These are phyloP conservation scores for Tetranychus truncatus DNA, from an alignment of 2,888 invertebrate species.

Conservation along the genomic window DNA sequence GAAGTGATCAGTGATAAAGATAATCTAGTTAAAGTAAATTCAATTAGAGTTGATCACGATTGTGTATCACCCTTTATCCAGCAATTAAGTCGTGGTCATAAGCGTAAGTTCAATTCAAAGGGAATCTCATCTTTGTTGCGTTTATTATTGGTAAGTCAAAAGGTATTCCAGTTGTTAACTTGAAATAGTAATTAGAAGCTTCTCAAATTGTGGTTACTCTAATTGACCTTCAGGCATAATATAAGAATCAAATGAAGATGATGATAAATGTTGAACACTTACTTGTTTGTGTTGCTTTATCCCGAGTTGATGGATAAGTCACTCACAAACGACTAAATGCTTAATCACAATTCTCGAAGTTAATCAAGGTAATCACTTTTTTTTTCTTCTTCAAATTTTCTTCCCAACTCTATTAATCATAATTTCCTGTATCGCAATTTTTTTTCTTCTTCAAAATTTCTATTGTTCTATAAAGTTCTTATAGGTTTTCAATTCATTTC, in stretches of 20 bases:
- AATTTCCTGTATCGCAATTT: background rate
- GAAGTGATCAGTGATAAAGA: too few relatives aligned
- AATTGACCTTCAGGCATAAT: background rate
- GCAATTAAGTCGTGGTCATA: background rate
- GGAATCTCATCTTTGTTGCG: too few relatives aligned
- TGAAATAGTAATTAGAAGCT: background rate
- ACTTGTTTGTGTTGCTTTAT: too few relatives aligned
- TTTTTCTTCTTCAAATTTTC: too few relatives aligned
- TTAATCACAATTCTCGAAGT: background rate
- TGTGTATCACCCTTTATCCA: background rate
- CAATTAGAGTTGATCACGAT: slow-evolving; percentile 1
- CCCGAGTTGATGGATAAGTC: background rate
- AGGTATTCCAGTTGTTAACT: too few relatives aligned
- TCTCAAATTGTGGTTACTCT: background rate
- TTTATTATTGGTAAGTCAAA: too few relatives aligned
- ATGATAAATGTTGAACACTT: background rate
- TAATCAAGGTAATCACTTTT: background rate
- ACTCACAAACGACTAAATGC: background rate
- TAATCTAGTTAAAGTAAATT: background rate
- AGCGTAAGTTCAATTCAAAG: background rate
- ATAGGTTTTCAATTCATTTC: background rate
- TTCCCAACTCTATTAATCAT: too few relatives aligned
- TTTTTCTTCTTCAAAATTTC: background rate
- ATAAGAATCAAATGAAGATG: background rate
- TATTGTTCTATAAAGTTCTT: background rate